Evolutionary conservation across 2,888 invertebrate genomes (phyloP).

Genomic region (Drosophila stalkeri): DNA sequence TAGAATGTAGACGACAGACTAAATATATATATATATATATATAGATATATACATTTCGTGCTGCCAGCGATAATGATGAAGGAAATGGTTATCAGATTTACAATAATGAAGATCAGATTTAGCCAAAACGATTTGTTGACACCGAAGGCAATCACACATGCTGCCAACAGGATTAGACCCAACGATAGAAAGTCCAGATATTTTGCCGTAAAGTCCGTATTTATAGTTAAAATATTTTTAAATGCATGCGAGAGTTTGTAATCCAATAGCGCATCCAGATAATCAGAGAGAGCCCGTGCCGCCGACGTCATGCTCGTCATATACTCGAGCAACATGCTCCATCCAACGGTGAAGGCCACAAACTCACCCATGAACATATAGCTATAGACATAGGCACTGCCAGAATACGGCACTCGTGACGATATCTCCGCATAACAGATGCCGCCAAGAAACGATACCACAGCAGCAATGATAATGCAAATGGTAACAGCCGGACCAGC

Average conservation of each 20-base stretch:
- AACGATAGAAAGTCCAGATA: slow-evolving; percentile 7
- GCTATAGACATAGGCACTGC: slow-evolving; percentile 8
- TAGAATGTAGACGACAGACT: background rate
- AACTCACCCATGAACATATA: slow-evolving; percentile 15
- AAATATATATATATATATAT: background rate
- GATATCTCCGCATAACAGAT: slow-evolving; percentile 6
- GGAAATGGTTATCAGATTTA: slow-evolving; percentile 5
- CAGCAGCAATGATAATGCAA: background rate
- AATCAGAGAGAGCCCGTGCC: background rate
- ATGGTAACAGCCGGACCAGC: slow-evolving; percentile 1
- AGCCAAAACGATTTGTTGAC: background rate
- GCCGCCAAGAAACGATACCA: slow-evolving; percentile 1
- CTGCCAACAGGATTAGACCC: background rate
- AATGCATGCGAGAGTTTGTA: background rate
- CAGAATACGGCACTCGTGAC: slow-evolving; percentile 6
- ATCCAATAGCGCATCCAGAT: background rate
- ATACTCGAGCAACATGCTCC: slow-evolving; percentile 12
- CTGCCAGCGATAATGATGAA: background rate
- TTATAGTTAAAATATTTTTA: background rate
- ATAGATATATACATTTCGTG: background rate
- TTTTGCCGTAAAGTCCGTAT: background rate
- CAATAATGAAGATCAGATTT: background rate
- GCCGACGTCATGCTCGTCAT: background rate
- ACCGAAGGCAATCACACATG: background rate
- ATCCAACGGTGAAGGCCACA: slow-evolving; percentile 18